Conservation (phyloP, 2,113 vertebrate species). For the Tylochromis polylepis region DNA sequence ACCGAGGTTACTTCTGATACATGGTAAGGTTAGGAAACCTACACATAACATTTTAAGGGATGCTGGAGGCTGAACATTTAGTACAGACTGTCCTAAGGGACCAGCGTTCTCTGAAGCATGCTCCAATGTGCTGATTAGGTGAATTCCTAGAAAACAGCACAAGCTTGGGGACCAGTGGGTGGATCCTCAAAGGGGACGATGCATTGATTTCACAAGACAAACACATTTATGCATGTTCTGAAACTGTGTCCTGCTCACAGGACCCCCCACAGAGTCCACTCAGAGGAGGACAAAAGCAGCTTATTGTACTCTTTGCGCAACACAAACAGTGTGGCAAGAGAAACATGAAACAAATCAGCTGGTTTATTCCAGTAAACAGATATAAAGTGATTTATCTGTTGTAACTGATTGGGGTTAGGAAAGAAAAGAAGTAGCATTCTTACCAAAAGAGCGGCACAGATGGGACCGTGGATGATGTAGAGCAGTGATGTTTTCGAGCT, state of each 20-base stretch:
- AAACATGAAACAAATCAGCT: not conserved
- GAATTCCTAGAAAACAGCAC: constrained; percentile 28
- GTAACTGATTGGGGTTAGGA: not conserved
- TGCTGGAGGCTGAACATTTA: not conserved
- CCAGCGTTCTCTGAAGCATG: constrained; percentile 8
- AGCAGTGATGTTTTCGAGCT: constrained; percentile 94
- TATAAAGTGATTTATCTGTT: not conserved
- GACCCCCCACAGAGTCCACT: constrained; percentile 2
- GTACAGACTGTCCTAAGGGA: not conserved
- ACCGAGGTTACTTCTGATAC: not conserved
- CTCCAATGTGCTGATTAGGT: not conserved
- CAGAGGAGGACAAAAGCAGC: not conserved
- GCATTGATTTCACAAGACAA: constrained; percentile 42
- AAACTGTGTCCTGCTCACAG: not conserved
- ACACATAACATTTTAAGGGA: not conserved
- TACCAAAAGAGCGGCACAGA: constrained; percentile 94
- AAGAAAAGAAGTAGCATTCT: constrained; percentile 1
- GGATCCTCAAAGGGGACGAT: not conserved
- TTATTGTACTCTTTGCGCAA: constrained; percentile 18
- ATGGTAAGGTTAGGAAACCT: not conserved
- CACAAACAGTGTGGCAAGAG: not conserved
- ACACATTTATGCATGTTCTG: constrained; percentile 6
- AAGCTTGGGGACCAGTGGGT: not conserved
- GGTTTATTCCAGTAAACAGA: not conserved
- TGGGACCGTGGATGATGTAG: constrained; percentile 96